Evolutionary conservation across 2,113 vertebrate genomes (phyloP).

Genomic region (Ondatra zibethicus): DNA sequence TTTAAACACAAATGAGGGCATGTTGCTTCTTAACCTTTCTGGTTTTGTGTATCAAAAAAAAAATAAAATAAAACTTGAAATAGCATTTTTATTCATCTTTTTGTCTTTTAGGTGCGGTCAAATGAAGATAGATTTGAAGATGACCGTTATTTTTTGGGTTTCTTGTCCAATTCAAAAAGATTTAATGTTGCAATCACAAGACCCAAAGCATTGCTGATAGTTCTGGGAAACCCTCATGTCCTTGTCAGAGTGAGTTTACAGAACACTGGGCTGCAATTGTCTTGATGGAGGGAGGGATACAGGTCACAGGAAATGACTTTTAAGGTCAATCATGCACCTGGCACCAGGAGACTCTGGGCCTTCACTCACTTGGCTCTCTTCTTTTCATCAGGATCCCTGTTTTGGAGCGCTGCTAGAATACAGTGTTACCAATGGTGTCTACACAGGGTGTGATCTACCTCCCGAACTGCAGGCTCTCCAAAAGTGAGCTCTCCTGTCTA

Average conservation of each 20-base stretch:
- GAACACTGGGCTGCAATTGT: not conserved
- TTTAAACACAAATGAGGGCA: not conserved
- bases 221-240: constrained; percentile 95
- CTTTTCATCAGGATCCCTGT: constrained; percentile 90
- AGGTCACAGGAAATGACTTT: not conserved
- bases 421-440: constrained; percentile 89
- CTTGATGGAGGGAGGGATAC: not conserved
- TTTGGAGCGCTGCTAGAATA: constrained; percentile 93
- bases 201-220: constrained; percentile 94
- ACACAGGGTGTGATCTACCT: constrained; percentile 94
- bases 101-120: constrained; percentile 92
- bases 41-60: not conserved
- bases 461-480: constrained; percentile 80
- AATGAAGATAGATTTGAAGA: constrained; percentile 85
- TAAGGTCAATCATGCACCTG: not conserved
- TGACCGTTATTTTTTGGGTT: constrained; percentile 90
- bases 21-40: not conserved
- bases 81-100: not conserved
- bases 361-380: not conserved
- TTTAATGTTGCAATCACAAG: constrained; percentile 97
- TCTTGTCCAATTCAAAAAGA: constrained; percentile 94
- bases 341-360: not conserved
- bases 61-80: not conserved
- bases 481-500: constrained; percentile 75
- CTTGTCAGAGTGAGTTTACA: constrained; percentile 89